Conservation (phyloP, 2,797 vertebrate genomes). For the Eulemur coronatus region DNA sequence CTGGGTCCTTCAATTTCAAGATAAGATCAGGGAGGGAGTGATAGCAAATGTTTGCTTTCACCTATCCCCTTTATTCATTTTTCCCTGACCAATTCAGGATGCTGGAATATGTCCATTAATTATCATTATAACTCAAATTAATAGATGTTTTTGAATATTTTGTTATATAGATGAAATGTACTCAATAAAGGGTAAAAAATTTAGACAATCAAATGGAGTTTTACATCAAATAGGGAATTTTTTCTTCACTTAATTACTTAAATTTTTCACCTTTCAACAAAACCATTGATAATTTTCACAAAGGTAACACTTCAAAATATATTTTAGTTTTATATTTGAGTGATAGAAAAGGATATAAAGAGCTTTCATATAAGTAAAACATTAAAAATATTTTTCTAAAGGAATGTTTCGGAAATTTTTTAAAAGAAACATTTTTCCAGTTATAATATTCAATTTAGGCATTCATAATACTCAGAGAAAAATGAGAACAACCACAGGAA, state of each 20-base stretch:
- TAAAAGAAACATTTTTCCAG: not conserved
- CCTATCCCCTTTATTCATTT: not conserved
- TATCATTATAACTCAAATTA: not conserved
- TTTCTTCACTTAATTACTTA: not conserved
- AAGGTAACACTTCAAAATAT: not conserved
- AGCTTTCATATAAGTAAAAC: not conserved
- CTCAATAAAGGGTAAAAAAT: not conserved
- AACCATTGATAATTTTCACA: not conserved
- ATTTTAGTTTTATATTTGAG: not conserved
- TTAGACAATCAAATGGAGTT: not conserved
- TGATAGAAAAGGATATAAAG: not conserved
- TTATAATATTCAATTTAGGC: constrained; percentile 17
- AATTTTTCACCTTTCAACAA: not conserved
- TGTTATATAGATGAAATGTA: not conserved
- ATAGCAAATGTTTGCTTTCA: not conserved
- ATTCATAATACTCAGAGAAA: not conserved
- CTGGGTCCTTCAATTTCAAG: not conserved
- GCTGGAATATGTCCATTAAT: not conserved
- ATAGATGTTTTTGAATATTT: not conserved
- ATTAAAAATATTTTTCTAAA: constrained; percentile 42
- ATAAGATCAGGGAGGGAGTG: not conserved
- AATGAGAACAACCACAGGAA: not conserved
- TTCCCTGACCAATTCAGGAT: not conserved
- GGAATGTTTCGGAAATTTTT: constrained; percentile 20
- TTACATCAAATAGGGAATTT: not conserved